Conservation (phyloP, 2,888 invertebrate species). For the Steinernema carpocapsae region DNA sequence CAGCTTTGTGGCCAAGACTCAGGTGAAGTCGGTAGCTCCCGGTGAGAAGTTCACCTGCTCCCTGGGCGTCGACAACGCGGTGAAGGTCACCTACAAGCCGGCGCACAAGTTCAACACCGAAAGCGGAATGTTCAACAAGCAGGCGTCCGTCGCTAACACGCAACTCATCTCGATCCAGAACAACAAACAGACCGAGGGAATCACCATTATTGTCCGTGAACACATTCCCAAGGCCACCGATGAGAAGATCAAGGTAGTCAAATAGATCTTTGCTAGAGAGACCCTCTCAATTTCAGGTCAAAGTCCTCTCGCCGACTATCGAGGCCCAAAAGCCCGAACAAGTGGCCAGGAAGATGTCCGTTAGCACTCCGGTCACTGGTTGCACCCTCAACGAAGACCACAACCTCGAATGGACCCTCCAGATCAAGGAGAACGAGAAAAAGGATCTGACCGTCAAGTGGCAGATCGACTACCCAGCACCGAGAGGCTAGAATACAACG, state of each 20-base stretch:
- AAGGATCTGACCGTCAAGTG: constrained; percentile 48
- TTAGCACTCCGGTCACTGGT: neutral
- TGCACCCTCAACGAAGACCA: neutral
- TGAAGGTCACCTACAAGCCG: constrained; percentile 70
- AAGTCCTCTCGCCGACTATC: neutral
- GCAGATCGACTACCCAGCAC: constrained; percentile 53
- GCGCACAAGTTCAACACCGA: constrained; percentile 63
- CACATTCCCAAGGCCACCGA: constrained; percentile 60
- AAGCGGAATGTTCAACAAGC: constrained; percentile 17
- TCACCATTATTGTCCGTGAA: constrained; percentile 55
- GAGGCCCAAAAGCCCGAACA: neutral
- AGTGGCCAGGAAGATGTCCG: neutral
- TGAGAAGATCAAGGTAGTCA: constrained; percentile 59
- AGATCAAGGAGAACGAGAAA: constrained; percentile 9
- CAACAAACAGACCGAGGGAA: constrained; percentile 45
- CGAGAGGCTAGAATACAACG: constrained; percentile 48
- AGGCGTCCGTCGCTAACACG: constrained; percentile 47
- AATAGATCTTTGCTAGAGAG: neutral
- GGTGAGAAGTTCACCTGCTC: constrained; percentile 70
- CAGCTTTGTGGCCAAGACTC: constrained; percentile 55
- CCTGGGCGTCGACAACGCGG: constrained; percentile 70
- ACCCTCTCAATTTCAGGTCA: constrained; percentile 1
- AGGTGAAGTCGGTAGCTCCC: constrained; percentile 68
- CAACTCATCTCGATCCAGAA: constrained; percentile 58
- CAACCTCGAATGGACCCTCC: constrained; percentile 23